phyloP scores from a whole-genome alignment of 2,113 vertebrate species.

The Apteryx owenii region DNA sequence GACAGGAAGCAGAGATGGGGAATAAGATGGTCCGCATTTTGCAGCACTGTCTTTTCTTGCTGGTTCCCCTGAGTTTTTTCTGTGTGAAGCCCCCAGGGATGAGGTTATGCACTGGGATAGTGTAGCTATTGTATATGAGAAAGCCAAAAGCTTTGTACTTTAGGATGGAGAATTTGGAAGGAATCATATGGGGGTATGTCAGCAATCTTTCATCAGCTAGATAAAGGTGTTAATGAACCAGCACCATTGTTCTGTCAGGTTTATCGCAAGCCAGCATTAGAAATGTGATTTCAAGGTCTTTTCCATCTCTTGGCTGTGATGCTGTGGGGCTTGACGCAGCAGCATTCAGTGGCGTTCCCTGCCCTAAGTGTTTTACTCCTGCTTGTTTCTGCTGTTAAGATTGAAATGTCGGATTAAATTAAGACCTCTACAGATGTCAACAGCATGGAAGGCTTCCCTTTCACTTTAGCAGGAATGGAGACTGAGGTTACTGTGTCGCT shows the following conservation, averaged over 20 bases:
- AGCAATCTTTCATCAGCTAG: not conserved
- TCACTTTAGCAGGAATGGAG: not conserved
- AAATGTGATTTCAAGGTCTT: conserved; percentile 24
- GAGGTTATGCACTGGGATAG: not conserved
- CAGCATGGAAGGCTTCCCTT: conserved; percentile 45
- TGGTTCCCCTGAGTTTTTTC: not conserved
- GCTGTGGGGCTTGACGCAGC: conserved; percentile 40
- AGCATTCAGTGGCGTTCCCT: not conserved
- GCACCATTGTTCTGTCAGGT: not conserved
- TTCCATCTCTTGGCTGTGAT: not conserved
- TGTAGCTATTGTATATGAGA: not conserved
- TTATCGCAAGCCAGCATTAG: not conserved
- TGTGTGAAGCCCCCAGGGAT: not conserved
- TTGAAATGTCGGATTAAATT: conserved; percentile 68
- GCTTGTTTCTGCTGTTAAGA: conserved; percentile 23
- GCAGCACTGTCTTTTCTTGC: not conserved
- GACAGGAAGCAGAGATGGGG: not conserved
- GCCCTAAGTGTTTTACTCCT: conserved; percentile 17
- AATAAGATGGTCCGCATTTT: not conserved
- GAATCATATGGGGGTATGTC: not conserved
- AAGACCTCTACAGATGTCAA: conserved; percentile 69
- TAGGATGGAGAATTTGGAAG: not conserved
- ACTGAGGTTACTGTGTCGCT: not conserved
- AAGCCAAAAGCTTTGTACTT: not conserved
- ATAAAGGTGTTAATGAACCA: conserved; percentile 17